Evolutionary conservation across 2,797 vertebrate genomes (phyloP), one percentile per base, ranked within the genome.

Genomic region (Microhierax caerulescens): DNA sequence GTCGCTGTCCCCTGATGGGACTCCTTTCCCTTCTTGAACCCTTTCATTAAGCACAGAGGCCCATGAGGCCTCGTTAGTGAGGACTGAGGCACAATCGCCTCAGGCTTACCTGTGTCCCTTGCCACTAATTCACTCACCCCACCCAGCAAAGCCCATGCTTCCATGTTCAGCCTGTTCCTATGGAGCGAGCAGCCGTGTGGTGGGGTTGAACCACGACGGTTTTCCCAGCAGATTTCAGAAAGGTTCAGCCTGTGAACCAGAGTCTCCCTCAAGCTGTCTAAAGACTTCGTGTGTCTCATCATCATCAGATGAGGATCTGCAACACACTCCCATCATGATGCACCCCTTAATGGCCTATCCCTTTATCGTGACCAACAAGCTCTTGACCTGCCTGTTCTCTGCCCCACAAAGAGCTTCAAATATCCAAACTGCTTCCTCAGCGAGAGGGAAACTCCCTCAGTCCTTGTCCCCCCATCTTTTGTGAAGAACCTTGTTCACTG

Each of bases 151-250:
- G n/a, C 13, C n/a, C 22, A 4, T 24, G 5, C 45, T 34, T 61
- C 18, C 43, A 64, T 64, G 37, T 80, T 64, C 63, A 41, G 43
- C n/a, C 17, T 47, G 51, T 39, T 74, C 56, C 43, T 28, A 24
- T 9, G 20, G 25, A 54, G 7, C 7, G 27, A 85, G 28, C 1
- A 2, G n/a, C n/a, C 34, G 22, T 8, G 2, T 15, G 16, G 14
- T 27, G 0, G 18, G 5, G 3, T 47, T 63, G 70, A 64, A 59
- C 6, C 19, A 34, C 1, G 1, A 23, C 37, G 37, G 24, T 11
- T 69, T 57, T 53, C 48, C 41, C 32, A 67, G 37, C 23, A 27
- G 54, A 68, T 68, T 67, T 73, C n/a, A 54, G n/a, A 73, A 18
- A 14, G 19, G 6, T 68, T 68, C 57, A 79, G 18, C 43, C 28